phyloP scores from a whole-genome alignment of 2,113 vertebrate species.

The Coregonus clupeaformis region DNA sequence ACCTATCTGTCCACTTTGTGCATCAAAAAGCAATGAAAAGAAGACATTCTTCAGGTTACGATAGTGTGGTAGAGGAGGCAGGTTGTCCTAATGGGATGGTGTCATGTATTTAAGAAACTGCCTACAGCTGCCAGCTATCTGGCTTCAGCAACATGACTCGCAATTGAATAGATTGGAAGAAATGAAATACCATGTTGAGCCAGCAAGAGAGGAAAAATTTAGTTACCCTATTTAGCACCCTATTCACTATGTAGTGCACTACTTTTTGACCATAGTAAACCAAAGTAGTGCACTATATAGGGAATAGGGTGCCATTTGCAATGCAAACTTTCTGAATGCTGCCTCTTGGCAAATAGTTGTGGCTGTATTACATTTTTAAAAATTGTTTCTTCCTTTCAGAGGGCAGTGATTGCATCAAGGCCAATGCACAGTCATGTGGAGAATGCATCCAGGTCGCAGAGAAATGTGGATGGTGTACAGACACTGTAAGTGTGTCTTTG shows the following conservation, averaged over 20 bases:
- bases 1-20: too few species aligned
- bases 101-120: background rate
- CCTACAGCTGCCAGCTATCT: background rate
- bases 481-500: constrained; percentile 76
- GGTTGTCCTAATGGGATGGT: background rate
- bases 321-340: background rate
- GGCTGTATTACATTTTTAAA: background rate
- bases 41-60: too few species aligned
- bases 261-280: background rate
- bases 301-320: background rate
- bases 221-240: too few species aligned
- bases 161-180: constrained; percentile 8
- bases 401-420: constrained; percentile 90
- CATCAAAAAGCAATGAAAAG: too few species aligned
- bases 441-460: constrained; percentile 94
- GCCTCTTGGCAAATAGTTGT: background rate
- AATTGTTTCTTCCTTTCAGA: constrained; percentile 70
- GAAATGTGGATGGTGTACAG: constrained; percentile 92
- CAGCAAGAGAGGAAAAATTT: background rate
- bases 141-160: constrained; percentile 16
- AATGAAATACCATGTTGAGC: background rate
- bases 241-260: background rate
- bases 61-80: too few species aligned
- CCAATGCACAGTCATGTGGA: constrained; percentile 94
- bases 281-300: too few species aligned